Conservation (phyloP, 2,888 invertebrate species). For the Pseudoips prasinana region DNA sequence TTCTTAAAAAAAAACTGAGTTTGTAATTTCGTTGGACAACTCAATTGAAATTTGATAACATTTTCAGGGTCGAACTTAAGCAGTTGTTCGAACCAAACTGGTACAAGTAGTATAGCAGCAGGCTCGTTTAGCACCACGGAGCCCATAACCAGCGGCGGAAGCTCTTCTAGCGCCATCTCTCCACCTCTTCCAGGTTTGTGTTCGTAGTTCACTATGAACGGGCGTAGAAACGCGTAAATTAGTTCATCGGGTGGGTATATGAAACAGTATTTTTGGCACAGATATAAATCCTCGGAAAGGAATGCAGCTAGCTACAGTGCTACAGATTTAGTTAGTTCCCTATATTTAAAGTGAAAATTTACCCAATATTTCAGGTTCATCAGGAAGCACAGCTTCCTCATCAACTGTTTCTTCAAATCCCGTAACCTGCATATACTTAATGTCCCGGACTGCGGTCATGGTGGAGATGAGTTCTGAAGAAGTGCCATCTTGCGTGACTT, state of each 20-base stretch:
- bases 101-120: conserved; percentile 73
- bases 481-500: conserved; percentile 62
- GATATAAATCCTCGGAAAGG: too few relatives aligned
- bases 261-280: too few relatives aligned
- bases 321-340: too few relatives aligned
- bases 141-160: conserved; percentile 74
- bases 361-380: conserved; percentile 54
- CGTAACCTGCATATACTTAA: conserved; percentile 88
- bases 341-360: too few relatives aligned
- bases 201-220: too few relatives aligned
- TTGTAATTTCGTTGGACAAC: too few relatives aligned
- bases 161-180: conserved; percentile 76
- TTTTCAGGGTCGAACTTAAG: conserved; percentile 74
- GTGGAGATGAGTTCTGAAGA: conserved; percentile 87
- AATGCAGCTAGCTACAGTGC: too few relatives aligned
- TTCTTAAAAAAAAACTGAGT: too few relatives aligned
- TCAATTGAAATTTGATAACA: too few relatives aligned
- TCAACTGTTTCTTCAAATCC: conserved; percentile 76
- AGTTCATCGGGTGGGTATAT: too few relatives aligned
- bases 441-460: conserved; percentile 90
- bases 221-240: too few relatives aligned
- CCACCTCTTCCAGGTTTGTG: conserved; percentile 72
- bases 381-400: conserved; percentile 71
- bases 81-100: conserved; percentile 78
- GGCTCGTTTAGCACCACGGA: conserved; percentile 76